These are phyloP conservation scores for Parapristionchus giblindavisi DNA, from an alignment of 2,888 invertebrate species.

Conservation along the genomic window DNA sequence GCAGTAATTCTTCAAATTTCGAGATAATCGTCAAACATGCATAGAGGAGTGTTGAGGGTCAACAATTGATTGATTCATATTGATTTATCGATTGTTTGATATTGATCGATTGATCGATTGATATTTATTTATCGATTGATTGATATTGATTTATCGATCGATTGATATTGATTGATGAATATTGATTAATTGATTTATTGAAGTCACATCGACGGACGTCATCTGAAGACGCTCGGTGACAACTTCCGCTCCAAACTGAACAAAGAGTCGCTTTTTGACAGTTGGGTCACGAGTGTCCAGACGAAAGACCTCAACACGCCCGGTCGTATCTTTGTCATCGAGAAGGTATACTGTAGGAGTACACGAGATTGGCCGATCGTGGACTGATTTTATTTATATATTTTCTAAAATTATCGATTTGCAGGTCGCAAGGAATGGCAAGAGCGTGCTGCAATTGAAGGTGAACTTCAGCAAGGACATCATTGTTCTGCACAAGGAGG, in stretches of 20 bases:
- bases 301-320: conserved; percentile 47
- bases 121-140: too few relatives aligned
- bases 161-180: background rate
- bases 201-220: conserved; percentile 72
- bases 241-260: conserved; percentile 95
- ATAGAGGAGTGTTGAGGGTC: too few relatives aligned
- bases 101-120: too few relatives aligned
- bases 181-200: background rate
- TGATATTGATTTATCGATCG: too few relatives aligned
- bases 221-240: conserved; percentile 79
- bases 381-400: background rate
- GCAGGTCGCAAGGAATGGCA: conserved; percentile 59
- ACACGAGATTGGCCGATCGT: background rate
- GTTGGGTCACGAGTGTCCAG: conserved; percentile 81
- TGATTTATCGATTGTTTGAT: too few relatives aligned
- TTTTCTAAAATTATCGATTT: background rate
- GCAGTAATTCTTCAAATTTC: too few relatives aligned
- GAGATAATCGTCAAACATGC: too few relatives aligned
- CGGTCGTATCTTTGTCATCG: conserved; percentile 49
- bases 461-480: conserved; percentile 96
- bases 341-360: conserved; percentile 42
- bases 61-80: too few relatives aligned
- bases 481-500: conserved; percentile 97
- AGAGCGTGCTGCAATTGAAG: conserved; percentile 82
- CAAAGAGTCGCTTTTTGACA: conserved; percentile 95